Evolutionary conservation across 2,113 vertebrate genomes (phyloP).

Genomic region (Casuarius casuarius): DNA sequence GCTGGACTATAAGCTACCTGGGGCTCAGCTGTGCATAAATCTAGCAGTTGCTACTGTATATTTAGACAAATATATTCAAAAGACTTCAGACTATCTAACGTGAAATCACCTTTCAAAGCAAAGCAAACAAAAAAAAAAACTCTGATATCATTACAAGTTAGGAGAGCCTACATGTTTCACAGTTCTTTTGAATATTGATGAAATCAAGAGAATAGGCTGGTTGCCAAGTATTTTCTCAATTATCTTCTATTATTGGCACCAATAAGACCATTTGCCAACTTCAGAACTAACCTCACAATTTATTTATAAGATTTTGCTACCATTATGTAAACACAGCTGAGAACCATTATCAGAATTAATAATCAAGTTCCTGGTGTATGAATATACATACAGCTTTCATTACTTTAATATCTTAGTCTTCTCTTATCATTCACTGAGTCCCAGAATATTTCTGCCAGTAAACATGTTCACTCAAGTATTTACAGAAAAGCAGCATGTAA

Average conservation of each 20-base stretch:
- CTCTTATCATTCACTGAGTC: not conserved
- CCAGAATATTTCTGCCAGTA: slow-evolving; percentile 33
- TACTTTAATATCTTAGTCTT: slow-evolving; percentile 33
- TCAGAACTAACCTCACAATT: slow-evolving; percentile 48
- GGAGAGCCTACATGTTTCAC: not conserved
- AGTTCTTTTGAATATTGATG: not conserved
- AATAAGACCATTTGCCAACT: slow-evolving; percentile 19
- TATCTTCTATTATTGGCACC: not conserved
- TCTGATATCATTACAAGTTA: not conserved
- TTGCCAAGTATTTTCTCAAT: slow-evolving; percentile 28
- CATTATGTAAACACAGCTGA: slow-evolving; percentile 62
- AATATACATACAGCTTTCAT: slow-evolving; percentile 41
- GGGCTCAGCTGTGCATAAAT: slow-evolving; percentile 15
- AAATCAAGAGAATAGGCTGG: not conserved
- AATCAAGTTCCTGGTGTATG: slow-evolving; percentile 54
- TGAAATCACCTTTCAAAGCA: slow-evolving; percentile 16
- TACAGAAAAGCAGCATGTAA: not conserved
- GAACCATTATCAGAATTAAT: slow-evolving; percentile 54
- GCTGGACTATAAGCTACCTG: slow-evolving; percentile 33
- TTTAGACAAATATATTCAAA: slow-evolving; percentile 1
- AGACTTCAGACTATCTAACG: not conserved
- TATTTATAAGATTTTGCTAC: not conserved
- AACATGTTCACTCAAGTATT: slow-evolving; percentile 52
- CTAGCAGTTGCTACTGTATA: not conserved
- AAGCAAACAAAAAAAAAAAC: not conserved